phyloP scores from a whole-genome alignment of 2,888 invertebrate genomes.

The Tetanocera ferruginea region DNA sequence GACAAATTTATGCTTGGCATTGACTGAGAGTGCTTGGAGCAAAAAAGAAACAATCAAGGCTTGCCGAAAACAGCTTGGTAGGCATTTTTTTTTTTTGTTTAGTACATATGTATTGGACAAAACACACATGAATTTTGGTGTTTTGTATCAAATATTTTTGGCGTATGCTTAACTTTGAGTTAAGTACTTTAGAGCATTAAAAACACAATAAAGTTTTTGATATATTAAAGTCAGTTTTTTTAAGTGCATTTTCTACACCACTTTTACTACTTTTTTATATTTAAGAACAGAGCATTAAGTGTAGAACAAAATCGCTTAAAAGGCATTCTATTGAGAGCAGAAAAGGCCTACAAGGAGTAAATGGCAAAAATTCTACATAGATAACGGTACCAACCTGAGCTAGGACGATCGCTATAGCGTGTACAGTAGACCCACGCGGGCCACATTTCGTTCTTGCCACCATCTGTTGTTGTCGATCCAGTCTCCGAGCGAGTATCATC shows the following conservation, averaged over 20 bases:
- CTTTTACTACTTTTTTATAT: background rate
- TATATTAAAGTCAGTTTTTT: too few species aligned
- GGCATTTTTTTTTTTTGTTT: too few species aligned
- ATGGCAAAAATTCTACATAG: background rate
- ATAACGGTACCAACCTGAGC: conserved; percentile 80
- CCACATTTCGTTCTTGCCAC: conserved; percentile 76
- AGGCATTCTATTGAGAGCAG: background rate
- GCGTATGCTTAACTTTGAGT: too few species aligned
- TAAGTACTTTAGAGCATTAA: too few species aligned
- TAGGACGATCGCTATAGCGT: conserved; percentile 91
- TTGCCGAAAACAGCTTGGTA: too few species aligned
- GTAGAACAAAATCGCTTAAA: too few species aligned
- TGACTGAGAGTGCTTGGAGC: conserved; percentile 25
- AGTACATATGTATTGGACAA: too few species aligned
- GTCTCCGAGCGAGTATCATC: conserved; percentile 69
- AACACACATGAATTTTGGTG: too few species aligned
- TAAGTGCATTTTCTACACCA: background rate
- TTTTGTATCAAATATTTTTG: too few species aligned
- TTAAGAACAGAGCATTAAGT: background rate
- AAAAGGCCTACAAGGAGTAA: too few species aligned
- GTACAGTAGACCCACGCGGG: conserved; percentile 99
- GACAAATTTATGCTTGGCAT: conserved; percentile 28
- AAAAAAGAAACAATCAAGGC: background rate
- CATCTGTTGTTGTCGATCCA: conserved; percentile 68
- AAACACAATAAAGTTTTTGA: too few species aligned